Evolutionary conservation across 2,797 vertebrate species (phyloP), one percentile per base, ranked within the genome.

Genomic region (Typhlichthys eigenmanni): DNA sequence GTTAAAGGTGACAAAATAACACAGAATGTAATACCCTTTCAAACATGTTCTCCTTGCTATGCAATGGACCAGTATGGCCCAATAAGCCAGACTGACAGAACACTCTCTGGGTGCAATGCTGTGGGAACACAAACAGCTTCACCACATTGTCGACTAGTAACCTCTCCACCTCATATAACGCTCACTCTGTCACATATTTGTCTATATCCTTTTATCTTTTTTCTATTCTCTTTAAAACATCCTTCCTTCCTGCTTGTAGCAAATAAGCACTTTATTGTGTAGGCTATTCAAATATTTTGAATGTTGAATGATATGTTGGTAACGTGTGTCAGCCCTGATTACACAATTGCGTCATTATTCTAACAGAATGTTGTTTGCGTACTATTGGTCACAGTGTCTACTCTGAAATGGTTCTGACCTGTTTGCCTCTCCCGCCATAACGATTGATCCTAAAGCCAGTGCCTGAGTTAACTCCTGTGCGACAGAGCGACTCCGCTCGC

Each of bases 1-100:
- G 62, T 72, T 72, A 24, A 69, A 73, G 65, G 77, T 74, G 59
- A 78, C 79, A 50, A 43, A 58, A 73, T 58, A 87, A 85, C 82
- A 63, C 68, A 65, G 59, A 38, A 1, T 38, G 38, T 38, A 9
- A 7, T 38, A 38, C 38, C 38, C 38, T 60, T n/a, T 63, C 49
- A 47, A 68, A 1, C 24, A 69, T 61, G 67, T 64, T 56, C 48
- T 68, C 62, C 54, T 65, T 68, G 54, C 66, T 74, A 75, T 19
- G 2, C 19, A 60, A 61, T 54, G 63, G 47, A 4, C 2, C 57
- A 75, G 82, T 62, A 52, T 54, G 66, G 47, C 5, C 2, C 57
- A 75, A 83, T 62, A 52, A 50, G 53, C 78, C 59, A 78, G 83
- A 85, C 52, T 81, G 78, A 81, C 70, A 61, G 67, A 55, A 45